phyloP scores from a whole-genome alignment of 2,797 vertebrate species.

The Anguilla obscura region DNA sequence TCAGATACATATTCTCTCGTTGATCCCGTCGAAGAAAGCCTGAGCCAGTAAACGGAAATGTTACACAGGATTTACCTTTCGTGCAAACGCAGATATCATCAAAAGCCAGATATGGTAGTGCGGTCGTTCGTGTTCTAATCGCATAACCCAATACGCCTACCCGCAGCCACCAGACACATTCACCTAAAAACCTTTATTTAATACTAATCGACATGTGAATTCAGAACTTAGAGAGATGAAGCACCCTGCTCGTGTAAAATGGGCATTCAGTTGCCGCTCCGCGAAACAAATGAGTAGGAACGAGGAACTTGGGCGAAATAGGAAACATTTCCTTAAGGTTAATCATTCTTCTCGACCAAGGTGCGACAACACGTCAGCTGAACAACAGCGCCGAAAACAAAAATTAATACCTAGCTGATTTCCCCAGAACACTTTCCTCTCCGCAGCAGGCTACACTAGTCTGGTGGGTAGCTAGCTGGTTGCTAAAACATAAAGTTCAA shows the following conservation, averaged over 20 bases:
- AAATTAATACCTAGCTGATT: background rate
- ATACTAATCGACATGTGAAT: background rate
- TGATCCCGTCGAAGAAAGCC: background rate
- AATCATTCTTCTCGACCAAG: background rate
- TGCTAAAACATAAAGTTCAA: background rate
- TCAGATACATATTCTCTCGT: background rate
- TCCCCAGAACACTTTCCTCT: background rate
- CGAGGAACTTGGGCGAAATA: background rate
- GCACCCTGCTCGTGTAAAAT: background rate
- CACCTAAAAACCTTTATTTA: background rate
- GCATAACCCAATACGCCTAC: slow-evolving; percentile 15
- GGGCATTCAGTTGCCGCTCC: background rate
- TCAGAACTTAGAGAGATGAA: background rate
- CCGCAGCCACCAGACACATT: background rate
- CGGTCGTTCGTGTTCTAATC: background rate
- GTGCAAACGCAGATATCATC: background rate
- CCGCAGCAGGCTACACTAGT: background rate
- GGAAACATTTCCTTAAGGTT: background rate
- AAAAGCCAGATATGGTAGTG: background rate
- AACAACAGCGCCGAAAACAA: background rate
- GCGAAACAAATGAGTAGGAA: background rate
- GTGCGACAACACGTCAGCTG: background rate
- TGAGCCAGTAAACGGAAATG: background rate
- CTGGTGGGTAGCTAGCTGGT: background rate
- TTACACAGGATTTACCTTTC: background rate